These are phyloP conservation scores for Triplophysa bombifrons DNA, from an alignment of 2,797 vertebrate species.

Conservation along the genomic window DNA sequence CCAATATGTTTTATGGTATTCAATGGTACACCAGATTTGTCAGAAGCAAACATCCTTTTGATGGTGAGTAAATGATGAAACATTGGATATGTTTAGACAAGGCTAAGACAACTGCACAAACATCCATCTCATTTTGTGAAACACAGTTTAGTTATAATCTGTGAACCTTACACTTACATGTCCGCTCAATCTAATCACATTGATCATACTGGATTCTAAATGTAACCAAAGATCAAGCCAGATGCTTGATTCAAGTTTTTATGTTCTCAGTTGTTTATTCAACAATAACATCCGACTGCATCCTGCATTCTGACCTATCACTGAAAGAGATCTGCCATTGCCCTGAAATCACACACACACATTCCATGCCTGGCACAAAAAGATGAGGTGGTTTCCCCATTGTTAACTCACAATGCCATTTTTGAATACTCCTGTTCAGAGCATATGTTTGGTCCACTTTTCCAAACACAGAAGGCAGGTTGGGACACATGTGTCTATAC, in stretches of 20 bases:
- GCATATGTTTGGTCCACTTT: constrained; percentile 28
- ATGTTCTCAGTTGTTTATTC: constrained; percentile 4
- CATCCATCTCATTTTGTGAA: too few species aligned
- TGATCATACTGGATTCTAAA: neutral
- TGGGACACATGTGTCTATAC: constrained; percentile 30
- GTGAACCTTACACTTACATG: neutral
- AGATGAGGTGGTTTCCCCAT: constrained; percentile 19
- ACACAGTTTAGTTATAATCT: neutral
- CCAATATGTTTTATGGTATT: too few species aligned
- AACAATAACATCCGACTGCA: constrained; percentile 16
- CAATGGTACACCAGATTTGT: too few species aligned
- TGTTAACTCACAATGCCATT: constrained; percentile 19
- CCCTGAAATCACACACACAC: neutral
- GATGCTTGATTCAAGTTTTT: neutral
- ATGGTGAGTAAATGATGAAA: too few species aligned
- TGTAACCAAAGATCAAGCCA: neutral
- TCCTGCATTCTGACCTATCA: neutral
- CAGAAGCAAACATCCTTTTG: too few species aligned
- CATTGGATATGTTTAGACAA: too few species aligned
- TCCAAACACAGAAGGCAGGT: constrained; percentile 40
- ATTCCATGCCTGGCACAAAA: constrained; percentile 20
- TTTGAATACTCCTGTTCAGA: neutral
- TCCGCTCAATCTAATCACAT: neutral
- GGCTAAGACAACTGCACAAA: too few species aligned
- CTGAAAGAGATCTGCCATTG: neutral